Conservation (phyloP, 2,888 invertebrate genomes). For the Ophion ventricosus region DNA sequence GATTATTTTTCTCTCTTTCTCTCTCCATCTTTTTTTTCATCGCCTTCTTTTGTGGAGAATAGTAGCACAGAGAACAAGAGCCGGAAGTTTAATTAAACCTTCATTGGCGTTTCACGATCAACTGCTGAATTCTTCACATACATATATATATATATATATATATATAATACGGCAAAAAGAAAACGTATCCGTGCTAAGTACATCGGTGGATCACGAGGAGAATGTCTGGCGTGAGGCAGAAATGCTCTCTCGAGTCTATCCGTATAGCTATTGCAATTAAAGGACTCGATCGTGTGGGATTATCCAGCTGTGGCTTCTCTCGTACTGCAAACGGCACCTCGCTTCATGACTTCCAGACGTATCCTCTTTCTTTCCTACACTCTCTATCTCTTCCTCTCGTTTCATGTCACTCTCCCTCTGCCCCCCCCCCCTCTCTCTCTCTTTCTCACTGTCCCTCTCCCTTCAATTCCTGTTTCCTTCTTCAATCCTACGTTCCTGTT, state of each 20-base stretch:
- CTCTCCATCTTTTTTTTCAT: slow-evolving; percentile 8
- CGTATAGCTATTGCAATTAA: slow-evolving; percentile 48
- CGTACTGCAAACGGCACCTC: slow-evolving; percentile 36
- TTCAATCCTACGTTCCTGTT: neutral
- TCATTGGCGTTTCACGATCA: slow-evolving; percentile 48
- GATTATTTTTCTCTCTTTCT: neutral
- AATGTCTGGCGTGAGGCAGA: slow-evolving; percentile 30
- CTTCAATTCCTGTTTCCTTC: neutral
- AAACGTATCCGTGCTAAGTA: neutral
- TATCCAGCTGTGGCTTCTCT: slow-evolving; percentile 50
- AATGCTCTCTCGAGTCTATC: slow-evolving; percentile 22
- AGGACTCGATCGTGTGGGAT: slow-evolving; percentile 48
- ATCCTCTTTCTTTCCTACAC: neutral
- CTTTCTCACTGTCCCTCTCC: neutral
- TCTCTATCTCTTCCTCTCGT: neutral
- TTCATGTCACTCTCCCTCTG: neutral
- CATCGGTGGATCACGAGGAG: neutral
- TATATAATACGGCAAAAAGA: slow-evolving; percentile 11
- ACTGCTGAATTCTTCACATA: slow-evolving; percentile 20
- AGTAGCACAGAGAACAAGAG: neutral
- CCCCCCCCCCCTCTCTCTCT: neutral
- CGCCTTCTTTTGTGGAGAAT: neutral
- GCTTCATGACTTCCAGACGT: slow-evolving; percentile 34
- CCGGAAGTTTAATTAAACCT: slow-evolving; percentile 60
- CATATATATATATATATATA: no score